Percentiles rank a stretch among this genome's conserved stretches.
Conservation (phyloP, 1,140 invertebrate genomes). For the Scylla paramamosain region DNA sequence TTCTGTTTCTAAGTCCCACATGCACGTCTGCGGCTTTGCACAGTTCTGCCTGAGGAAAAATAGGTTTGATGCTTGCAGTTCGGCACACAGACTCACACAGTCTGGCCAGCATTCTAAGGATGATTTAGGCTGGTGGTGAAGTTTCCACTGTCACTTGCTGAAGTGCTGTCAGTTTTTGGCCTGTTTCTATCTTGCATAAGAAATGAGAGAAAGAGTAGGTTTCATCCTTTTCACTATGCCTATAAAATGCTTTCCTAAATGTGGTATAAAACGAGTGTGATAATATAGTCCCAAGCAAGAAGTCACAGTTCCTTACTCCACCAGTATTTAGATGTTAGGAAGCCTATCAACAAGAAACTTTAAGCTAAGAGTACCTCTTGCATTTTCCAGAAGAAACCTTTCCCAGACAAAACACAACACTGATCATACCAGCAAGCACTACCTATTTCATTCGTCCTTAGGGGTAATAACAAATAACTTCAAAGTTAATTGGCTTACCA, state of each 20-base stretch:
- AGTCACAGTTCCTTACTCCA: constrained; percentile 64
- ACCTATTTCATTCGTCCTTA: constrained; percentile 70
- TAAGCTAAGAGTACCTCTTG: constrained; percentile 68
- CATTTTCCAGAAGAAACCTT: constrained; percentile 63
- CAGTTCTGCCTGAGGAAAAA: constrained; percentile 50
- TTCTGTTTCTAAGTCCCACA: background rate
- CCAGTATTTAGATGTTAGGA: constrained; percentile 65
- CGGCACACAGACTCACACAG: constrained; percentile 50
- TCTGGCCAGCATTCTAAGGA: constrained; percentile 54
- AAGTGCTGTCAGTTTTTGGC: constrained; percentile 35
- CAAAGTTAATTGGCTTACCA: constrained; percentile 65
- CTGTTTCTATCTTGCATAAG: constrained; percentile 14
- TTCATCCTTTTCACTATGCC: constrained; percentile 56
- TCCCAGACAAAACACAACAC: constrained; percentile 66
- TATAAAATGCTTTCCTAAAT: constrained; percentile 62
- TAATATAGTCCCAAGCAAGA: constrained; percentile 65
- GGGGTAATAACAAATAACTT: constrained; percentile 65
- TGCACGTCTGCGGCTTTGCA: constrained; percentile 44
- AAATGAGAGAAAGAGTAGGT: constrained; percentile 46
- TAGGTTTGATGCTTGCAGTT: constrained; percentile 12
- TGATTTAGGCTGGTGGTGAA: constrained; percentile 36
- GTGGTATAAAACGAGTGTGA: constrained; percentile 63
- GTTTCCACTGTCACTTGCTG: constrained; percentile 63
- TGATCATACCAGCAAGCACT: constrained; percentile 70
- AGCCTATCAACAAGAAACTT: constrained; percentile 71